Base-by-base conservation (phyloP, 2,797 vertebrate species). In the Calcarius lapponicus region DNA sequence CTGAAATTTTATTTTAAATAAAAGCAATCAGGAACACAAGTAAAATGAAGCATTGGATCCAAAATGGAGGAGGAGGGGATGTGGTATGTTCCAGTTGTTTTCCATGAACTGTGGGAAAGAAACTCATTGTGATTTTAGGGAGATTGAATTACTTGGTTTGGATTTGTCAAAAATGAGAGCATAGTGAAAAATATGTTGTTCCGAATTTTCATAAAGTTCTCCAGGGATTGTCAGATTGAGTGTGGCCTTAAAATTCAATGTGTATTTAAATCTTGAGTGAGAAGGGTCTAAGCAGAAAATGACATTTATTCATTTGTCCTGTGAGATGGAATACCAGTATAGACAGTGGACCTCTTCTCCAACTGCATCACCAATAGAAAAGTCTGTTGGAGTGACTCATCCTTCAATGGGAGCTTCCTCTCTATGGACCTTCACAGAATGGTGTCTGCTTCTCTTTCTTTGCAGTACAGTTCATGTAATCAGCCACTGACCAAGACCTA, bases 341-440 rank as follows among this genome's bases (percentile, higher is more conserved):
- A 66, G 50, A 60, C 18, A 47, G 38, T 16, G 45, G 69, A 56
- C 22, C n/a, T 48, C 25, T 66, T 70, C 29, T 73, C 60, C 19
- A 72, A 31, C 42, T 54, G 34, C 1, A 0, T 80, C 62, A 76
- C 18, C 0, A 0, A 17, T 22, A 56, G 9, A 34, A n/a, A 90
- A 83, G 19, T 58, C 28, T 60, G 11, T 61, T 90, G 78, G 72
- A 88, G 51, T 1, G 0, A 31, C 34, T 67, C 31, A 11, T 40
- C 28, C 28, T 72, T 69, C 38, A 53, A 7, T 31, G 17, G 36
- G 31, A 62, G 43, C 25, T 76, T 75, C 26, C 15, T 84, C n/a
- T 79, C 1, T 19, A 3, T 72, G 66, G 38, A 42, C 17, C 31
- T 45, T 40, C 16, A 7, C 20, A 9, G 53, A 69, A 38, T 22